Conservation (phyloP, 2,888 invertebrate genomes). For the Brachylomia viminalis region DNA sequence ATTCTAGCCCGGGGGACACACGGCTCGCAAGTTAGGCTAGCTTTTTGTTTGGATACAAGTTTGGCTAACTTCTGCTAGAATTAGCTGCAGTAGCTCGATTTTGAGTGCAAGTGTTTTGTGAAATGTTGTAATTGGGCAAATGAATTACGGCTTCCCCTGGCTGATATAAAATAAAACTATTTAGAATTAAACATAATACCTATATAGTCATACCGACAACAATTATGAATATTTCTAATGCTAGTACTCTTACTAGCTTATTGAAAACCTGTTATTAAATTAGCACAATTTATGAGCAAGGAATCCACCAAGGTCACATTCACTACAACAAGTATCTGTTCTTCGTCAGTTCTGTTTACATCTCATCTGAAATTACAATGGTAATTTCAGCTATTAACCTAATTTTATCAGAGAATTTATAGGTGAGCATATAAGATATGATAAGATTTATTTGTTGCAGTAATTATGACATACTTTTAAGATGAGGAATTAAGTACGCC, state of each 20-base stretch:
- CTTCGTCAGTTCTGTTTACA: slow-evolving; percentile 20
- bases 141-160: neutral
- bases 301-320: slow-evolving; percentile 8
- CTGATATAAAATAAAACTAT: neutral
- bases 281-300: neutral
- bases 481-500: slow-evolving; percentile 16
- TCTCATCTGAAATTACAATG: slow-evolving; percentile 16
- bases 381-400: slow-evolving; percentile 20
- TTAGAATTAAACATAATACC: neutral
- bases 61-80: slow-evolving; percentile 22
- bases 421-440: too few relatives aligned
- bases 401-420: slow-evolving; percentile 12
- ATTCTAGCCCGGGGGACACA: slow-evolving; percentile 56
- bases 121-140: slow-evolving; percentile 6
- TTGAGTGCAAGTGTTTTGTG: slow-evolving; percentile 6
- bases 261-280: neutral
- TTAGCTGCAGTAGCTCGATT: slow-evolving; percentile 7
- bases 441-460: too few relatives aligned
- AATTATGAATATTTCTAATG: neutral
- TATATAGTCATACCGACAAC: neutral
- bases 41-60: slow-evolving; percentile 49
- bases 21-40: slow-evolving; percentile 25
- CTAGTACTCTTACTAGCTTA: neutral
- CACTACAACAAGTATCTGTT: slow-evolving; percentile 5
- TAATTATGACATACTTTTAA: slow-evolving; percentile 35